Percentiles rank a stretch among this genome's conserved stretches.
phyloP scores from a whole-genome alignment of 2,113 vertebrate genomes.

The Psilopsiagon aurifrons region DNA sequence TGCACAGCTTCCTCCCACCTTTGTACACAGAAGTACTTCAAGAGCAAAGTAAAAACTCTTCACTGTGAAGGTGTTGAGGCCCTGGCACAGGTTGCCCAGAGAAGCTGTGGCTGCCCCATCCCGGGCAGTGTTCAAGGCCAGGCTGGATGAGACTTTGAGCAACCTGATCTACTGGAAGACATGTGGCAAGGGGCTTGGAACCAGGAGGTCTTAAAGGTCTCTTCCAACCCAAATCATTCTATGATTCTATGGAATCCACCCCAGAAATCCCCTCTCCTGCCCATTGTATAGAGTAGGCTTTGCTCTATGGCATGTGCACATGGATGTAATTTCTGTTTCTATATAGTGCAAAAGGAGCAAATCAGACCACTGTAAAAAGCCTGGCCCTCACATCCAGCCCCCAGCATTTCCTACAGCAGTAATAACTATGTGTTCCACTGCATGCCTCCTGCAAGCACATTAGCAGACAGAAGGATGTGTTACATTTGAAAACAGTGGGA shows the following conservation, averaged over 20 bases:
- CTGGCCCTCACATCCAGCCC: rapidly evolving
- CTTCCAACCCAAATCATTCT: background rate
- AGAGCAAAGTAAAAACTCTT: background rate
- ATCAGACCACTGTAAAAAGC: background rate
- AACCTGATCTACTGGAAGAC: background rate
- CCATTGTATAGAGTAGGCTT: background rate
- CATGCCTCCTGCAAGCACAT: rapidly evolving
- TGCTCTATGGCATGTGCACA: background rate
- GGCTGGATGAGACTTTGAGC: background rate
- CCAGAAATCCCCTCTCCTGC: background rate
- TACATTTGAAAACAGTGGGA: background rate
- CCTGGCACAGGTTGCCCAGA: background rate
- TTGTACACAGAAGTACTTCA: background rate
- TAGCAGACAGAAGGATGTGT: background rate
- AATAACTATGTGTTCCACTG: rapidly evolving
- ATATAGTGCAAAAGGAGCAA: background rate
- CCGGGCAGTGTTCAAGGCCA: background rate
- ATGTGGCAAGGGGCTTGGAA: background rate
- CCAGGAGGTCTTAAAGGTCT: background rate
- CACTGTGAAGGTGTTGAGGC: background rate
- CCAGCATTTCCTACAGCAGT: background rate
- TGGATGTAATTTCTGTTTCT: background rate
- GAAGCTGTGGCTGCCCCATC: background rate
- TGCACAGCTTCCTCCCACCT: background rate
- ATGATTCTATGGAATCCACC: background rate